Evolutionary conservation across 2,113 vertebrate genomes (phyloP).

Genomic region (Thamnaconus septentrionalis): DNA sequence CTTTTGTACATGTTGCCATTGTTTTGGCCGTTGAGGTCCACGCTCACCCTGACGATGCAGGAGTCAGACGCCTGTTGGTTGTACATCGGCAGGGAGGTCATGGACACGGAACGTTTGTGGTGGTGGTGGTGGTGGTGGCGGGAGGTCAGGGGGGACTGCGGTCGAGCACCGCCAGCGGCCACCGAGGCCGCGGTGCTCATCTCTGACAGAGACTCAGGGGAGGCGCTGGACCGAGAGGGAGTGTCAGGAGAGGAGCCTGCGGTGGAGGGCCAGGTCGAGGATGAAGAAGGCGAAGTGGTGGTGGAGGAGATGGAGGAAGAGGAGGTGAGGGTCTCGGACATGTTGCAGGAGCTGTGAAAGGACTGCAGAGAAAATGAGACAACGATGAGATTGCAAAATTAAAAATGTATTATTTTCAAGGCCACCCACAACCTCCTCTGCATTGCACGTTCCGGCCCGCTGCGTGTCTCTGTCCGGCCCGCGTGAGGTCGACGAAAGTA

Average conservation of each 20-base stretch:
- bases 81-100: slow-evolving; percentile 66
- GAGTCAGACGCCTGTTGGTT: slow-evolving; percentile 78
- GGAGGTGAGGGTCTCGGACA: slow-evolving; percentile 67
- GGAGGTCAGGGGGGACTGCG: not conserved
- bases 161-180: not conserved
- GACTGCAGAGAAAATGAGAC: slow-evolving; percentile 43
- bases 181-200: slow-evolving; percentile 27
- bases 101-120: slow-evolving; percentile 74
- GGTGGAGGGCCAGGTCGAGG: slow-evolving; percentile 42
- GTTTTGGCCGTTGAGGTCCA: slow-evolving; percentile 66
- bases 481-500: too few relatives aligned
- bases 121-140: not conserved
- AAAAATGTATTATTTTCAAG: too few relatives aligned
- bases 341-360: slow-evolving; percentile 69
- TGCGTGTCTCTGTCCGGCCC: too few relatives aligned
- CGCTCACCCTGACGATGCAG: slow-evolving; percentile 81
- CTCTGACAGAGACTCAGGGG: too few relatives aligned
- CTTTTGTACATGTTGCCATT: slow-evolving; percentile 87
- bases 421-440: too few relatives aligned
- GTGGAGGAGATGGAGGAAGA: slow-evolving; percentile 29
- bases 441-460: too few relatives aligned
- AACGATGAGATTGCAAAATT: too few relatives aligned
- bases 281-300: slow-evolving; percentile 34
- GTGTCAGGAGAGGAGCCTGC: too few relatives aligned
- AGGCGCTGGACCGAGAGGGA: too few relatives aligned